Evolutionary conservation across 1,140 invertebrate species (phyloP), one percentile per base, ranked within the genome.

Genomic region (Elymnias hypermnestra): DNA sequence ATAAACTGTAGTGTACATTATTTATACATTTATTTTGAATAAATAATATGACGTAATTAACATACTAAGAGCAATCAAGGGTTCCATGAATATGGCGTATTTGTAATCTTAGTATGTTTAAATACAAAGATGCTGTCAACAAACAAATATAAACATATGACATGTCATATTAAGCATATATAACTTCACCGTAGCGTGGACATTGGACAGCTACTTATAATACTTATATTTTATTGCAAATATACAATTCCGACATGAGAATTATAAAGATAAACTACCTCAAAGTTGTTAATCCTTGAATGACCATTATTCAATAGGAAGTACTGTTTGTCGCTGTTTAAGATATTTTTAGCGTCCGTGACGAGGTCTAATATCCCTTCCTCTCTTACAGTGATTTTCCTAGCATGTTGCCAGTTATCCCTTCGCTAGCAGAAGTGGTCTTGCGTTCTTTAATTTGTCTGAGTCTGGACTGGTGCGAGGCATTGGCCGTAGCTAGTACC

Each of bases 261-360:
- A 57, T 57, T 47, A 38, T 36, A 47, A 56, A 51, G 25, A 50
- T 28, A 50, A 50, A 42, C 33, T 48, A 39, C 22, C 35, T 38
- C 23, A 42, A 31, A 43, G 42, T 8, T 39, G 43, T 47, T 28
- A 47, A 59, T 48, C 52, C 47, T 59, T 59, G 52, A 51, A 42
- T 38, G 55, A 45, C 35, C 36, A 55, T 59, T 48, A 51, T 50
- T 37, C 52, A 51, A 59, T 59, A 55, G 48, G 47, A 59, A 55
- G 52, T 47, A 28, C 28, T 50, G 22, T 26, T 51, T 35, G 51
- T 28, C 21, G 12, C 42, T 50, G 18, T 22, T 51, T 49, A 42
- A 38, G 53, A 51, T 56, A 57, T 52, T 52, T 51, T 57, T 48
- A 52, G 48, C 33, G 3, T 38, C 47, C 8, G 38, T 31, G 31